These are phyloP conservation scores for Podarcis muralis DNA, from an alignment of 2,113 vertebrate genomes.

Conservation along the genomic window DNA sequence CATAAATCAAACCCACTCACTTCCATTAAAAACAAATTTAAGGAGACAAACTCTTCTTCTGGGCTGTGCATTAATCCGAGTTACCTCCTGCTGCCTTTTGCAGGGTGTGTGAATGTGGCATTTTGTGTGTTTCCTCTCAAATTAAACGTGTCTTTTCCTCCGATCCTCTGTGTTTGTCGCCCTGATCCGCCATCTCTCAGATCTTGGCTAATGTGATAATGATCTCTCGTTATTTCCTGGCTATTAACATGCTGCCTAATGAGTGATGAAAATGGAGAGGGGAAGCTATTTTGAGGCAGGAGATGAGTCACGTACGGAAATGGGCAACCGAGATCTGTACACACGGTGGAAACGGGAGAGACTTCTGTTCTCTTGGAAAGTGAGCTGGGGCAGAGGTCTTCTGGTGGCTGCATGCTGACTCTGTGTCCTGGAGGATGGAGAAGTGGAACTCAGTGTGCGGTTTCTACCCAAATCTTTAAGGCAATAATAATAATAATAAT, in stretches of 20 bases:
- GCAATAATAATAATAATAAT: too few species aligned
- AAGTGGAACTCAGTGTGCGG: too few species aligned
- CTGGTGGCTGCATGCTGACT: too few species aligned
- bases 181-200: not conserved
- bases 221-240: not conserved
- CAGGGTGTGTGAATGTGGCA: too few species aligned
- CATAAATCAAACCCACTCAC: not conserved
- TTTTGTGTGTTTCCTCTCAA: not conserved
- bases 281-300: conserved; percentile 47
- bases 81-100: not conserved
- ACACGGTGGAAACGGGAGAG: conserved; percentile 45
- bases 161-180: rapidly evolving
- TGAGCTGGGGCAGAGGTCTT: not conserved
- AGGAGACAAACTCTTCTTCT: not conserved
- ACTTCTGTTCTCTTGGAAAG: conserved; percentile 20
- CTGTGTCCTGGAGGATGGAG: too few species aligned
- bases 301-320: conserved; percentile 65
- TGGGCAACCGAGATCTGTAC: conserved; percentile 46
- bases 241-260: not conserved
- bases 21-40: not conserved
- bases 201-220: not conserved
- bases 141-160: not conserved
- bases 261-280: conserved; percentile 38
- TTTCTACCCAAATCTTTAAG: too few species aligned
- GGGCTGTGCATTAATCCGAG: not conserved